Evolutionary conservation across 2,797 vertebrate genomes (phyloP).

Genomic region (Mallotus villosus): DNA sequence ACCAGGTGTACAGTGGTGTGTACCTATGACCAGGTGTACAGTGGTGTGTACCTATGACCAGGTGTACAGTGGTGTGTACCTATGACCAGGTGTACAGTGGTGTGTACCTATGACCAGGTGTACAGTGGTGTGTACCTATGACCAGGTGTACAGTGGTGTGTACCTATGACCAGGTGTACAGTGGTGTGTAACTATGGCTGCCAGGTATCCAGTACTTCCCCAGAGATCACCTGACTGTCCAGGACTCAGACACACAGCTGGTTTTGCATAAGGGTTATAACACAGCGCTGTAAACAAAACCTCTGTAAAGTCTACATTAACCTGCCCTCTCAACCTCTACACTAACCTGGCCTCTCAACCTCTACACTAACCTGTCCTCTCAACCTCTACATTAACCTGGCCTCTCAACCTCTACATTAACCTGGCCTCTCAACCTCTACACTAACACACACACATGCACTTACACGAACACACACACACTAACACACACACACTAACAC

Average conservation of each 20-base stretch:
- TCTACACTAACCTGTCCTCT: too few relatives aligned
- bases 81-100: too few relatives aligned
- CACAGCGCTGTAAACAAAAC: slow-evolving; percentile 56
- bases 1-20: too few relatives aligned
- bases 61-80: too few relatives aligned
- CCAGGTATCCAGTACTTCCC: too few relatives aligned
- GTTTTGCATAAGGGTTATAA: slow-evolving; percentile 67
- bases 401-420: slow-evolving; percentile 33
- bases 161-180: too few relatives aligned
- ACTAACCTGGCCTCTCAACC: slow-evolving; percentile 5
- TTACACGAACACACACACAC: slow-evolving; percentile 4
- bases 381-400: slow-evolving; percentile 29
- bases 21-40: too few relatives aligned
- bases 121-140: neutral
- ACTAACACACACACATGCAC: slow-evolving; percentile 10
- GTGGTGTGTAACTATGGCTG: too few relatives aligned
- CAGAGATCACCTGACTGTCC: too few relatives aligned
- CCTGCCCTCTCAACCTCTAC: neutral
- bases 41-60: too few relatives aligned
- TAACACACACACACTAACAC: slow-evolving; percentile 5
- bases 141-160: too few relatives aligned
- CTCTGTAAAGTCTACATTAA: slow-evolving; percentile 49
- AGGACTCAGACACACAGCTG: slow-evolving; percentile 42
- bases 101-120: too few relatives aligned
- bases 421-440: neutral